Conservation (phyloP, 2,113 vertebrate genomes). For the Nanorana parkeri region DNA sequence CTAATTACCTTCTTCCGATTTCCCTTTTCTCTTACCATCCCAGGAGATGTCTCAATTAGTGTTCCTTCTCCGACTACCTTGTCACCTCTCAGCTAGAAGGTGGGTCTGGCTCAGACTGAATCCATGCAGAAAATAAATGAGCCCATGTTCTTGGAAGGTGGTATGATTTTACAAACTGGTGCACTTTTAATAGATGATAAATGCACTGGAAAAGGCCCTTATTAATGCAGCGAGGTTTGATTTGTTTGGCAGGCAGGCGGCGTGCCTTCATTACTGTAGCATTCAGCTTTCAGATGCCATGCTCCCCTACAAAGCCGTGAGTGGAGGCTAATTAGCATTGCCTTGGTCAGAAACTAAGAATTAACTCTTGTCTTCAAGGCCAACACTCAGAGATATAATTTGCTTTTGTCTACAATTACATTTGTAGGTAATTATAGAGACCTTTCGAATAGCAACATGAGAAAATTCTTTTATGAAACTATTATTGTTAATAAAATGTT, state of each 20-base stretch:
- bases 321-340: slow-evolving; percentile 69
- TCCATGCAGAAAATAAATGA: slow-evolving; percentile 81
- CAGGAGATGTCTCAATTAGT: slow-evolving; percentile 82
- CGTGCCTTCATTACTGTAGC: slow-evolving; percentile 78
- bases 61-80: slow-evolving; percentile 75
- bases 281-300: slow-evolving; percentile 62
- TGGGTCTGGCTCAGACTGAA: slow-evolving; percentile 73
- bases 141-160: slow-evolving; percentile 75
- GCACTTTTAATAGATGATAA: slow-evolving; percentile 84
- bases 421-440: slow-evolving; percentile 56
- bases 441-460: slow-evolving; percentile 29
- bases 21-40: slow-evolving; percentile 62
- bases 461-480: neutral
- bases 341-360: slow-evolving; percentile 73
- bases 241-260: slow-evolving; percentile 60
- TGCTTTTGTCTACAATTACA: slow-evolving; percentile 56
- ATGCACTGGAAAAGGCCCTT: slow-evolving; percentile 77
- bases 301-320: slow-evolving; percentile 45
- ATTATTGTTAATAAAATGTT: slow-evolving; percentile 29
- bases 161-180: slow-evolving; percentile 76
- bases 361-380: slow-evolving; percentile 74
- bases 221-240: slow-evolving; percentile 74
- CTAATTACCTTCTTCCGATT: slow-evolving; percentile 79
- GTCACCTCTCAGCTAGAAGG: slow-evolving; percentile 78
- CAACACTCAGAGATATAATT: slow-evolving; percentile 63